These are phyloP conservation scores for Sesia apiformis DNA, from an alignment of 2,888 invertebrate genomes.

Conservation along the genomic window DNA sequence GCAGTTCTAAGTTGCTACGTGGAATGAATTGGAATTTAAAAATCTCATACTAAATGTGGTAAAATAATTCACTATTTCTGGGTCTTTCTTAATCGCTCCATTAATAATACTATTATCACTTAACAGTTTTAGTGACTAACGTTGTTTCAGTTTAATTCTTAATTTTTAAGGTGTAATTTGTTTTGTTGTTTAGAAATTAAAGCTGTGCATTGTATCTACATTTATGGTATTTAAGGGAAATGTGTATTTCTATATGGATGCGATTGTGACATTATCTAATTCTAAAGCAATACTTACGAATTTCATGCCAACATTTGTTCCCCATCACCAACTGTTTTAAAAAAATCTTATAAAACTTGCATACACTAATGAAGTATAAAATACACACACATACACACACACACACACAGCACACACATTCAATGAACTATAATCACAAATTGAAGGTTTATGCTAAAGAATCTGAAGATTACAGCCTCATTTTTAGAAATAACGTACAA, in stretches of 20 bases:
- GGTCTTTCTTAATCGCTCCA: no score
- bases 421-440: not conserved
- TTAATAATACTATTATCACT: no score
- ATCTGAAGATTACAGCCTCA: conserved; percentile 10
- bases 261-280: conserved; percentile 16
- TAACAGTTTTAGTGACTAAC: no score
- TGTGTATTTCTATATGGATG: not conserved
- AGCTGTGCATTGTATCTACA: not conserved
- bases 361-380: conserved; percentile 9
- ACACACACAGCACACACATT: not conserved
- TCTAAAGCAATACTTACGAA: conserved; percentile 57
- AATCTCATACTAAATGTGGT: no score
- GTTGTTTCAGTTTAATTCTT: no score
- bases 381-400: not conserved
- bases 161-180: not conserved
- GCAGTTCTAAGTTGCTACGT: not conserved
- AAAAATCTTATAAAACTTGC: conserved; percentile 24
- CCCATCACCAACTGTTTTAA: conserved; percentile 65
- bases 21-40: no score
- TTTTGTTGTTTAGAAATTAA: not conserved
- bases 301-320: conserved; percentile 55
- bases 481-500: not conserved
- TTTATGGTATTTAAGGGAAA: not conserved
- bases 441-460: conserved; percentile 47
- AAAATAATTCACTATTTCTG: no score